Percentiles rank a stretch among this genome's conserved stretches.
These are phyloP conservation scores for Pantala flavescens DNA, from an alignment of 1,140 invertebrate genomes.

Conservation along the genomic window DNA sequence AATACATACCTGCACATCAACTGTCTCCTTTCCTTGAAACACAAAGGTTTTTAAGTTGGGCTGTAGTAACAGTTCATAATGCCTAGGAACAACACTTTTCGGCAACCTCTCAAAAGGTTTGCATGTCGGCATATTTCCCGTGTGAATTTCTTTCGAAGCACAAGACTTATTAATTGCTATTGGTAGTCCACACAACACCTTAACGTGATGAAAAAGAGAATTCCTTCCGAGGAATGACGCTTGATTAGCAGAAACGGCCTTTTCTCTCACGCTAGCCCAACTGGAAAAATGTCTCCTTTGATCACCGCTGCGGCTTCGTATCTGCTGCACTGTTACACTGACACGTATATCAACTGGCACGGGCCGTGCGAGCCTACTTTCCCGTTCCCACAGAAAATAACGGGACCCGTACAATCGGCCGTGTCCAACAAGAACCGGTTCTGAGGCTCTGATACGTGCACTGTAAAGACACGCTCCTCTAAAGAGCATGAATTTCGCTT, in stretches of 20 bases:
- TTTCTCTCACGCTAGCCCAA: constrained; percentile 7
- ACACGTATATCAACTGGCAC: constrained; percentile 15
- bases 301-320: constrained; percentile 6
- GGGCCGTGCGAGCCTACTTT: constrained; percentile 15
- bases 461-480: not conserved
- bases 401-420: constrained; percentile 14
- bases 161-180: not conserved
- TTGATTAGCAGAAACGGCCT: not conserved
- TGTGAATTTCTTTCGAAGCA: not conserved
- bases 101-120: constrained; percentile 70
- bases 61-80: constrained; percentile 69
- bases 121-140: constrained; percentile 7
- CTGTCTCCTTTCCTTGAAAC: constrained; percentile 67
- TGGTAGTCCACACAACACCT: not conserved
- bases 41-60: constrained; percentile 70
- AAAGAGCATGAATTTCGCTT: constrained; percentile 3
- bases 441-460: not conserved
- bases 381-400: constrained; percentile 15
- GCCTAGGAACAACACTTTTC: constrained; percentile 57
- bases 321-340: constrained; percentile 14
- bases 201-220: not conserved
- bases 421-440: constrained; percentile 13
- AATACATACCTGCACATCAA: constrained; percentile 65
- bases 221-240: not conserved
- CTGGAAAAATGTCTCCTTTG: constrained; percentile 9